Conservation (phyloP, 23 tunicate genomes). For the Corella eumyota region DNA sequence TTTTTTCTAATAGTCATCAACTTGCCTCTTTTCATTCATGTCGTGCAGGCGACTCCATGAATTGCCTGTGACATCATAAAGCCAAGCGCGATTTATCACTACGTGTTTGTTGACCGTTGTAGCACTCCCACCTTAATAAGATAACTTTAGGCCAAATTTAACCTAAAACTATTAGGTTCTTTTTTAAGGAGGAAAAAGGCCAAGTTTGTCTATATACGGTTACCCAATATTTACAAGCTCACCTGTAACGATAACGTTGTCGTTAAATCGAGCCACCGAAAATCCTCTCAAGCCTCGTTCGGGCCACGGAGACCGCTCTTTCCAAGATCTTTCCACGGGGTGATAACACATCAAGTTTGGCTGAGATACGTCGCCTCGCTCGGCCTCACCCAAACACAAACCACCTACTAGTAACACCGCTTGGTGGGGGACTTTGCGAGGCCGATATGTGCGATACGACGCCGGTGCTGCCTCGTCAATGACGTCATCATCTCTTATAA, state of each 20-base stretch:
- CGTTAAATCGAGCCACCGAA: slow-evolving; percentile 43
- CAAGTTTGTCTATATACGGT: no score
- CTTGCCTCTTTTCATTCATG: slow-evolving; percentile 47
- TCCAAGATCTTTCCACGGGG: slow-evolving; percentile 31
- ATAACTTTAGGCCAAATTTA: no score
- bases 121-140: slow-evolving; percentile 46
- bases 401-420: slow-evolving; percentile 60
- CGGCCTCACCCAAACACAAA: slow-evolving; percentile 64
- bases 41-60: slow-evolving; percentile 41
- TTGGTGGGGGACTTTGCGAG: slow-evolving; percentile 14
- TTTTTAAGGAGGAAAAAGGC: no score
- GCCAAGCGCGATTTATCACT: slow-evolving; percentile 54
- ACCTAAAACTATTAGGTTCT: no score
- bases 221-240: no score
- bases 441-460: slow-evolving; percentile 8
- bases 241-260: slow-evolving; percentile 69
- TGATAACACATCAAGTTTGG: slow-evolving; percentile 68
- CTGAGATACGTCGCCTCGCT: slow-evolving; percentile 61
- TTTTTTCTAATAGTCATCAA: no score
- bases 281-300: slow-evolving; percentile 76
- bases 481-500: slow-evolving; percentile 1
- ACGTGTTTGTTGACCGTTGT: slow-evolving; percentile 32
- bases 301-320: slow-evolving; percentile 44
- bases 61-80: slow-evolving; percentile 23
- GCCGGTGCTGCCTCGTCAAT: neutral